Evolutionary conservation across 2,888 invertebrate genomes (phyloP).

Genomic region (Carterocephalus palaemon): DNA sequence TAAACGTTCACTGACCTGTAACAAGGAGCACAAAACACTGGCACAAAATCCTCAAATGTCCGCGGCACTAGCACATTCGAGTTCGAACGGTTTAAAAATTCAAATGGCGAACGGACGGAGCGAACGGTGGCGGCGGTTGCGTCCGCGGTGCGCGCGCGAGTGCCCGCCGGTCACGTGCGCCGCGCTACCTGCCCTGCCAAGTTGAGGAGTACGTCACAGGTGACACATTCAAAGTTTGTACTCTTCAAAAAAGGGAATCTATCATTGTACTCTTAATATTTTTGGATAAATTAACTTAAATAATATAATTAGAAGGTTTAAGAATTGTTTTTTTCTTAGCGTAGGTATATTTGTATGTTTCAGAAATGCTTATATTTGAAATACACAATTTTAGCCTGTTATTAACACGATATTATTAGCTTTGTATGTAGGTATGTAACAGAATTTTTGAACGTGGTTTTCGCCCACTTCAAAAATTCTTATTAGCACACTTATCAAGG

Average conservation of each 20-base stretch:
- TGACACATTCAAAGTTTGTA: too few species aligned
- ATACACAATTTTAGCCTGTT: too few species aligned
- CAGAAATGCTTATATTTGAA: too few species aligned
- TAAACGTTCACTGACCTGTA: slow-evolving; percentile 48
- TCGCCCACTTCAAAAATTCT: too few species aligned
- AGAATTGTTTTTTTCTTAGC: slow-evolving; percentile 15
- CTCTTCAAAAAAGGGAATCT: too few species aligned
- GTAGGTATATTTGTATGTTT: slow-evolving; percentile 4
- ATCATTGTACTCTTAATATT: too few species aligned
- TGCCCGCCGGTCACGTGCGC: slow-evolving; percentile 67
- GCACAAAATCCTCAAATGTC: slow-evolving; percentile 72
- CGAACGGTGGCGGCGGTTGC: slow-evolving; percentile 52
- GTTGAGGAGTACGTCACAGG: slow-evolving; percentile 40
- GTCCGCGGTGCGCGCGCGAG: slow-evolving; percentile 73
- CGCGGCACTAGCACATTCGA: slow-evolving; percentile 51
- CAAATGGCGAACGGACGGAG: slow-evolving; percentile 50
- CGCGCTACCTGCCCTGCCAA: slow-evolving; percentile 58
- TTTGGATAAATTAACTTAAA: too few species aligned
- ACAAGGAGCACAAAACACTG: slow-evolving; percentile 49
- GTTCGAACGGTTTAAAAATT: slow-evolving; percentile 39
- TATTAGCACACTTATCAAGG: too few species aligned
- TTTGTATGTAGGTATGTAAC: too few species aligned
- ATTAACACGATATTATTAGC: too few species aligned
- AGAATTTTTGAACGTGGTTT: too few species aligned
- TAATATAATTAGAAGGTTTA: slow-evolving; percentile 4